Evolutionary conservation across 2,797 vertebrate species (phyloP).

Genomic region (Sebastes reedi): DNA sequence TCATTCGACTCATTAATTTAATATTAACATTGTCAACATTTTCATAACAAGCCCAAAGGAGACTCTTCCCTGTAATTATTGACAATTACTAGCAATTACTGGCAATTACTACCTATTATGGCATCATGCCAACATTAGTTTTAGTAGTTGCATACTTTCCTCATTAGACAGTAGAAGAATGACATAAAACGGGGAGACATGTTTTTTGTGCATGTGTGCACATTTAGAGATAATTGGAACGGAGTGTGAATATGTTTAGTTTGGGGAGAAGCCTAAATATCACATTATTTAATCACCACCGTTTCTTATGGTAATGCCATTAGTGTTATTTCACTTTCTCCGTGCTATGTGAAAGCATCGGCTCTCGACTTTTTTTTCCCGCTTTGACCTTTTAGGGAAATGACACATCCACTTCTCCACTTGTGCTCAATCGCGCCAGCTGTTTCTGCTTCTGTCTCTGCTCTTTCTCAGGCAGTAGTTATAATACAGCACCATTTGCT

Average conservation of each 20-base stretch:
- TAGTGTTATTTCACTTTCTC: not conserved
- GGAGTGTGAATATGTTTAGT: constrained; percentile 21
- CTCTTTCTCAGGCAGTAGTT: constrained; percentile 19
- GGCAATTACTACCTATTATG: constrained; percentile 39
- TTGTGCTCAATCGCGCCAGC: constrained; percentile 40
- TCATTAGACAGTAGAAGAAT: constrained; percentile 10
- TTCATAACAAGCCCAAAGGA: constrained; percentile 33
- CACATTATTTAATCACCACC: constrained; percentile 34
- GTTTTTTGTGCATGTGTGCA: not conserved
- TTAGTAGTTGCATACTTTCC: constrained; percentile 4
- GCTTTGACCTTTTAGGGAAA: constrained; percentile 59
- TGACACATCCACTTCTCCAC: constrained; percentile 25
- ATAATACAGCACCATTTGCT: constrained; percentile 59
- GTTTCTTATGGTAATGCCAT: constrained; percentile 28
- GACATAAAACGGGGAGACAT: not conserved
- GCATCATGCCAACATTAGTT: constrained; percentile 17
- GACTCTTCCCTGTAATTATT: constrained; percentile 39
- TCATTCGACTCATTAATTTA: constrained; percentile 17
- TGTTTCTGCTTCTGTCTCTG: constrained; percentile 23
- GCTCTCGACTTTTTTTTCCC: constrained; percentile 14
- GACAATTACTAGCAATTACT: constrained; percentile 41
- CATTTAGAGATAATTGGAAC: constrained; percentile 12
- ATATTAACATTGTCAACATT: constrained; percentile 46
- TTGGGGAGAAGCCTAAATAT: constrained; percentile 10
- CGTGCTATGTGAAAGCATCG: not conserved